These are phyloP conservation scores for Cavia aperea DNA, from an alignment of 2,113 vertebrate genomes.

Conservation along the genomic window DNA sequence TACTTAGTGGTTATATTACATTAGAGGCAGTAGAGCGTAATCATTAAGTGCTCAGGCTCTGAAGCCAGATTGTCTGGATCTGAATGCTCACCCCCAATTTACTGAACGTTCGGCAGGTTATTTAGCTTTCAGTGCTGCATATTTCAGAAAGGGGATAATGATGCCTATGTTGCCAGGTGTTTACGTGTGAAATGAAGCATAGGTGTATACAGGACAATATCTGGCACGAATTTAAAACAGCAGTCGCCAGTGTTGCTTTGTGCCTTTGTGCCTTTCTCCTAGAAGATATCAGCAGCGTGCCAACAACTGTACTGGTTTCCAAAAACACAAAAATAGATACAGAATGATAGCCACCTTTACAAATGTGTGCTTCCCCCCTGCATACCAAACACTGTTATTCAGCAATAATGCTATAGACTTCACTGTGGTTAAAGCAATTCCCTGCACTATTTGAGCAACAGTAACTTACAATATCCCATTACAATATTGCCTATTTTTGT, in stretches of 20 bases:
- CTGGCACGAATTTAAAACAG: not conserved
- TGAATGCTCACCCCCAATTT: not conserved
- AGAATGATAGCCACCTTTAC: not conserved
- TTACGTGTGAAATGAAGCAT: not conserved
- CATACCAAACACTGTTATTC: not conserved
- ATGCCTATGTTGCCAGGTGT: not conserved
- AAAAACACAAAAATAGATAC: not conserved
- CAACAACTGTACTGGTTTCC: not conserved
- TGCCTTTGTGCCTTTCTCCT: not conserved
- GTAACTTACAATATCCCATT: not conserved
- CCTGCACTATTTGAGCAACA: not conserved
- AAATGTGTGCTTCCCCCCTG: not conserved
- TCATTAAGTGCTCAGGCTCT: not conserved
- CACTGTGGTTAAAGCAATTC: not conserved
- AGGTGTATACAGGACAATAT: not conserved
- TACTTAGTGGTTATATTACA: not conserved
- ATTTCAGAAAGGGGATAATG: not conserved
- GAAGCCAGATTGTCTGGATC: not conserved
- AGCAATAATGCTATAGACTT: not conserved
- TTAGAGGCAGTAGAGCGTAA: not conserved
- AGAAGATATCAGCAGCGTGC: not conserved
- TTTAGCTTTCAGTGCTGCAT: not conserved
- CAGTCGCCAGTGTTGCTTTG: not conserved
- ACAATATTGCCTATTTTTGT: not conserved
- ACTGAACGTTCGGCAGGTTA: not conserved